Evolutionary conservation across 2,888 invertebrate species (phyloP), one percentile per base, ranked within the genome.

Genomic region (Idaea biselata): DNA sequence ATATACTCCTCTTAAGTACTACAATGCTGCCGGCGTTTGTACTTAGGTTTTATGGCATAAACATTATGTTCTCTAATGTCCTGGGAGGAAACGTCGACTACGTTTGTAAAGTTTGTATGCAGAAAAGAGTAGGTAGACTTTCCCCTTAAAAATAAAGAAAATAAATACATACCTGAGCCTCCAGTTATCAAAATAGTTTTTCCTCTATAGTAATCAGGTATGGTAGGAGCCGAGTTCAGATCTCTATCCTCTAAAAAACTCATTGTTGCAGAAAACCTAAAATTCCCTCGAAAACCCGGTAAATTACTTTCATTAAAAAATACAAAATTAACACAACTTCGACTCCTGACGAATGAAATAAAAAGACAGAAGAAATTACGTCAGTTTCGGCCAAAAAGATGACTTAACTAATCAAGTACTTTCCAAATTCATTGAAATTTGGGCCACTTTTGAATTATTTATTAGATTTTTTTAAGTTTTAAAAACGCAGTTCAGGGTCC

Each of bases 181-280:
- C 98, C 98, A 0, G 97, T 98, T 11, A 98, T 93, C 61, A 98
- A 95, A 18, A 98, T 89, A 55, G 94, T 94, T 70, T 95, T 95
- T 17, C 94, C 95, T 17, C 91, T 89, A 78, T 94, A 97, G 79
- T 94, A 96, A 18, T 95, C 94, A 0, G 94, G 87, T 58, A 96
- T 94, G 0, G 89, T 75, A 0, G 88, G 83, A 56, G 75, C 73
- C 7, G 73, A 66, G 0, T 66, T 64, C 32, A 83, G 31, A 61
- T 87, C 82, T 14, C 82, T 68, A 0, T 87, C 84, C 62, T 88
- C 86, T 0, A 87, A 64, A 58, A 86, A 88, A 1, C 84, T 83
- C 89, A 88, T 88, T 33, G 58, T 31, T 33, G 18, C 16, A 25
- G 53, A 31, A 44, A 55, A 17, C 16, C 16, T 1, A 17, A 55